Conservation (phyloP, 1,140 invertebrate species). For the Hyposmocoma kahamanoa region DNA sequence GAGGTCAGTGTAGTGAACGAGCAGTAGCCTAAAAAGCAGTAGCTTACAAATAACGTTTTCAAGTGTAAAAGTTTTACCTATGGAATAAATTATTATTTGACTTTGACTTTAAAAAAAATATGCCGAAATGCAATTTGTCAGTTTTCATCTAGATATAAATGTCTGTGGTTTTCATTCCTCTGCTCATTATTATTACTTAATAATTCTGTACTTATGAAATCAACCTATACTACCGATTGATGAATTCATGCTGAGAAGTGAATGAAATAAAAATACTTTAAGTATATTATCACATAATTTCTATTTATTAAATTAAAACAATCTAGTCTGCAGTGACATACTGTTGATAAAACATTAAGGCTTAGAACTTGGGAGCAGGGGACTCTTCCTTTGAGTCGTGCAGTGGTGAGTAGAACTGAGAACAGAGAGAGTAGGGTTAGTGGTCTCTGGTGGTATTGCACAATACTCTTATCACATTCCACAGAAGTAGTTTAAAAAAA, state of each 20-base stretch:
- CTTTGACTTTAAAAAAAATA: no score
- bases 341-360: slow-evolving; percentile 14
- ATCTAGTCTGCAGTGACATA: slow-evolving; percentile 33
- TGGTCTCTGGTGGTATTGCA: no score
- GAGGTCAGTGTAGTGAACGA: no score
- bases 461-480: no score
- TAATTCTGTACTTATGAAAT: not conserved
- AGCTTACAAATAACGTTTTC: no score
- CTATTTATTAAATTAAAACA: slow-evolving; percentile 62
- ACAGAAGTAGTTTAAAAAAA: no score
- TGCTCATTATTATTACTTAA: not conserved
- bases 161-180: not conserved
- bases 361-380: slow-evolving; percentile 79
- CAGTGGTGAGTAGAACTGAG: slow-evolving; percentile 80
- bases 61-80: no score
- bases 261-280: not conserved
- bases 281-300: slow-evolving; percentile 39
- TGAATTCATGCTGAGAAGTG: no score
- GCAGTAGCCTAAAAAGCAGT: no score
- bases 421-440: slow-evolving; percentile 34
- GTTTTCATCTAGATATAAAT: no score
- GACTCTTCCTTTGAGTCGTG: slow-evolving; percentile 78
- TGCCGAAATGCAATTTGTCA: no score
- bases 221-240: not conserved
- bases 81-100: no score